Percentiles rank a stretch among this genome's conserved stretches.
These are phyloP conservation scores for Coelinius sp. DNA, from an alignment of 2,888 invertebrate species.

Conservation along the genomic window DNA sequence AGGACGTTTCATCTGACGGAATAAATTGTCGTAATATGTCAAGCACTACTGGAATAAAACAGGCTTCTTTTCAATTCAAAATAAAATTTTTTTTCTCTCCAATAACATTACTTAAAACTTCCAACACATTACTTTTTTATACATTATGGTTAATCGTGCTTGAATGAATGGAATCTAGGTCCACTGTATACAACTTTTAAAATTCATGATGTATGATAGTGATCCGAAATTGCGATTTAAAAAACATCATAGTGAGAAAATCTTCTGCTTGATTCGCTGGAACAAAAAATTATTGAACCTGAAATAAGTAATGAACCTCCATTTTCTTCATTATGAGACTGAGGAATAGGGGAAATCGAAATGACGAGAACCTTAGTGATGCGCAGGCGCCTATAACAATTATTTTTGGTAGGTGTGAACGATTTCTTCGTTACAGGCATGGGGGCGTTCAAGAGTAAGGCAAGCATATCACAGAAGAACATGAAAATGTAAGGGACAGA, in stretches of 20 bases:
- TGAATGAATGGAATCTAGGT: too few species aligned
- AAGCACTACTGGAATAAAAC: too few species aligned
- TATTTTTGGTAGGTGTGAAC: conserved; percentile 67
- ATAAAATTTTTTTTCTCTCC: too few species aligned
- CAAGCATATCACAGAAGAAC: conserved; percentile 38
- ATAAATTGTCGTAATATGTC: too few species aligned
- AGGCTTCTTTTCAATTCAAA: too few species aligned
- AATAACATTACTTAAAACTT: too few species aligned
- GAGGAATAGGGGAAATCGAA: not conserved
- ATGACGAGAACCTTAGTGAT: conserved; percentile 36
- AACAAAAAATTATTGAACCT: not conserved
- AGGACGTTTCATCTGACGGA: too few species aligned
- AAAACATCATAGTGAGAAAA: not conserved
- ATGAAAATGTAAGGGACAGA: conserved; percentile 7
- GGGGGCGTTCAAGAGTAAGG: conserved; percentile 41
- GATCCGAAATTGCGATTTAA: not conserved
- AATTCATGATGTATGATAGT: too few species aligned
- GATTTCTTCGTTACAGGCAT: conserved; percentile 51
- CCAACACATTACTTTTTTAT: too few species aligned
- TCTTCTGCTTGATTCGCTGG: not conserved
- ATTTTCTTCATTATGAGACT: not conserved
- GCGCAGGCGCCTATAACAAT: conserved; percentile 64
- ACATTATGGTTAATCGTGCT: too few species aligned
- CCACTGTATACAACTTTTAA: too few species aligned
- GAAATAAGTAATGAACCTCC: not conserved